phyloP scores from a whole-genome alignment of 92 coral and sea anemone species.

The Desmophyllum pertusum region DNA sequence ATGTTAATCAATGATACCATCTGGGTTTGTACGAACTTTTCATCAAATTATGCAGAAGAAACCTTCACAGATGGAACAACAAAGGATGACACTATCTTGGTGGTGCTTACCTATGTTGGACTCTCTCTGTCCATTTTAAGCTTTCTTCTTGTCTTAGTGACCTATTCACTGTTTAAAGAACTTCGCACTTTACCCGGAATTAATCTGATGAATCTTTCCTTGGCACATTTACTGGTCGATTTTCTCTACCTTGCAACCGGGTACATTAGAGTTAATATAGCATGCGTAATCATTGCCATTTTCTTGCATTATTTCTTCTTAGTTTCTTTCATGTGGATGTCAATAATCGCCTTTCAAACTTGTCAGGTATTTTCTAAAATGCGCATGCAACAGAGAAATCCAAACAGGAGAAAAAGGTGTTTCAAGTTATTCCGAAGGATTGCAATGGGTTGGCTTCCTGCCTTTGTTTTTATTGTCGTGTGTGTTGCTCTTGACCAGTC shows the following conservation, averaged over 20 bases:
- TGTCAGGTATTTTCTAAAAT: constrained; percentile 60
- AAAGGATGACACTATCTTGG: background rate
- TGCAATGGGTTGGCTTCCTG: constrained; percentile 63
- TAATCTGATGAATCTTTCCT: constrained; percentile 55
- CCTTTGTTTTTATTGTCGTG: constrained; percentile 44
- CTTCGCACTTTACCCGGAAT: constrained; percentile 67
- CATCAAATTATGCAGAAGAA: background rate
- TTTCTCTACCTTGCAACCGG: background rate
- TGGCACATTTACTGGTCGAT: background rate
- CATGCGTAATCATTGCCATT: constrained; percentile 58
- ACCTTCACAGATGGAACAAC: background rate
- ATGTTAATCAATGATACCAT: constrained; percentile 1
- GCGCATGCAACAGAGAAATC: constrained; percentile 21
- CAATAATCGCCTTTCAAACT: constrained; percentile 70
- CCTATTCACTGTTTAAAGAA: constrained; percentile 54
- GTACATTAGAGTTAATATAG: background rate
- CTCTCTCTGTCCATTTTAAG: constrained; percentile 50
- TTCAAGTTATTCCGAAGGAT: constrained; percentile 34
- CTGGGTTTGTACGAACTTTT: constrained; percentile 20
- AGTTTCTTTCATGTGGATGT: constrained; percentile 72
- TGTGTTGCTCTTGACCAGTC: constrained; percentile 58
- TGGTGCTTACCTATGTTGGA: constrained; percentile 20
- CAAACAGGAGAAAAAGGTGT: background rate
- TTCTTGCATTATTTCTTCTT: constrained; percentile 58
- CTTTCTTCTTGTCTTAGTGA: constrained; percentile 30